These are phyloP conservation scores for Sarcophaga bullata DNA, from an alignment of 1,140 invertebrate genomes.

Conservation along the genomic window DNA sequence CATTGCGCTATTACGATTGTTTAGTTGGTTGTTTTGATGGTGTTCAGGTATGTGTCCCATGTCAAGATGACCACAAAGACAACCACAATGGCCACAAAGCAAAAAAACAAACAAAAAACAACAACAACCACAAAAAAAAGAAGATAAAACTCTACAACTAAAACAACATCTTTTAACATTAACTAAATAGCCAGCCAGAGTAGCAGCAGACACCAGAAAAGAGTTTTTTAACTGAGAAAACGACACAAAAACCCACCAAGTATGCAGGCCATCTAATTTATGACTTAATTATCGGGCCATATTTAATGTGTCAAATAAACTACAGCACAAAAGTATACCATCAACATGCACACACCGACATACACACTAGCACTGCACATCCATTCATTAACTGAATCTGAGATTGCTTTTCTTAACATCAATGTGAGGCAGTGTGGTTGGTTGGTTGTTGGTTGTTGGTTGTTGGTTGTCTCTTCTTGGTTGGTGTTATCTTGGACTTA, in stretches of 20 bases:
- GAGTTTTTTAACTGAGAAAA: neutral
- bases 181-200: slow-evolving; percentile 41
- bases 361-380: neutral
- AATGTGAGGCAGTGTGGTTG: neutral
- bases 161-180: slow-evolving; percentile 18
- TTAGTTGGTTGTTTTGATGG: neutral
- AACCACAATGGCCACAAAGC: neutral
- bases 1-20: neutral
- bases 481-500: slow-evolving; percentile 34
- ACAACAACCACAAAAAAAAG: neutral
- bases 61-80: slow-evolving; percentile 27
- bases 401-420: slow-evolving; percentile 2
- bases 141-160: neutral
- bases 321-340: slow-evolving; percentile 65
- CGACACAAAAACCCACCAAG: slow-evolving; percentile 19
- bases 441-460: neutral
- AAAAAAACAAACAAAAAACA: too few species aligned
- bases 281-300: slow-evolving; percentile 66
- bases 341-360: neutral
- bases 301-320: slow-evolving; percentile 67
- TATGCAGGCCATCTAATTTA: slow-evolving; percentile 64
- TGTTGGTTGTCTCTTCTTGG: neutral
- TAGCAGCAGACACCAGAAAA: neutral
- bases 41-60: slow-evolving; percentile 38
- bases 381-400: neutral